Evolutionary conservation across 2,888 invertebrate species (phyloP).

Genomic region (Strigamia crassipes): DNA sequence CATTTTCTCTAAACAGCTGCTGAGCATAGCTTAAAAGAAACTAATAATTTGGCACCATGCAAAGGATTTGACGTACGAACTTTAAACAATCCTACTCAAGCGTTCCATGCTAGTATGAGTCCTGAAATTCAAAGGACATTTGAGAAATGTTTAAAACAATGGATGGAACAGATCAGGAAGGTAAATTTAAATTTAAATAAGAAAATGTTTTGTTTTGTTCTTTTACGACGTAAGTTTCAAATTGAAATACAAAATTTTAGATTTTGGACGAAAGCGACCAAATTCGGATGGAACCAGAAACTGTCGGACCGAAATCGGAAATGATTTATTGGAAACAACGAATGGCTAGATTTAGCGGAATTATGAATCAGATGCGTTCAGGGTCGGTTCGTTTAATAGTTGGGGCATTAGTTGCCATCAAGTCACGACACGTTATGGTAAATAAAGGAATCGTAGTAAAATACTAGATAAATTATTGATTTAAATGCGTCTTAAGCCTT

Average conservation of each 20-base stretch:
- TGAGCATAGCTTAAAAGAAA: slow-evolving; percentile 37
- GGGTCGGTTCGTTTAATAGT: slow-evolving; percentile 46
- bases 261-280: slow-evolving; percentile 90
- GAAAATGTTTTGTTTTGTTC: background rate
- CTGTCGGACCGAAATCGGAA: slow-evolving; percentile 88
- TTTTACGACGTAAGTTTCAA: background rate
- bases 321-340: slow-evolving; percentile 95
- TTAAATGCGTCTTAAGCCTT: slow-evolving; percentile 68
- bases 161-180: slow-evolving; percentile 44
- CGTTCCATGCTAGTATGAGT: slow-evolving; percentile 40
- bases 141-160: slow-evolving; percentile 27
- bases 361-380: slow-evolving; percentile 67
- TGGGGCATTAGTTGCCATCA: slow-evolving; percentile 59
- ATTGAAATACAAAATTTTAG: slow-evolving; percentile 55
- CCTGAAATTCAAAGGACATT: slow-evolving; percentile 44
- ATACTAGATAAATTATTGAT: background rate
- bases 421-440: slow-evolving; percentile 63
- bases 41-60: background rate
- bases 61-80: background rate
- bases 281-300: slow-evolving; percentile 86
- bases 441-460: background rate
- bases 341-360: slow-evolving; percentile 88
- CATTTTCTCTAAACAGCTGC: slow-evolving; percentile 13
- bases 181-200: background rate
- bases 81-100: slow-evolving; percentile 29